Conservation (phyloP, 2,113 vertebrate species). For the Rhabdomys dilectus region DNA sequence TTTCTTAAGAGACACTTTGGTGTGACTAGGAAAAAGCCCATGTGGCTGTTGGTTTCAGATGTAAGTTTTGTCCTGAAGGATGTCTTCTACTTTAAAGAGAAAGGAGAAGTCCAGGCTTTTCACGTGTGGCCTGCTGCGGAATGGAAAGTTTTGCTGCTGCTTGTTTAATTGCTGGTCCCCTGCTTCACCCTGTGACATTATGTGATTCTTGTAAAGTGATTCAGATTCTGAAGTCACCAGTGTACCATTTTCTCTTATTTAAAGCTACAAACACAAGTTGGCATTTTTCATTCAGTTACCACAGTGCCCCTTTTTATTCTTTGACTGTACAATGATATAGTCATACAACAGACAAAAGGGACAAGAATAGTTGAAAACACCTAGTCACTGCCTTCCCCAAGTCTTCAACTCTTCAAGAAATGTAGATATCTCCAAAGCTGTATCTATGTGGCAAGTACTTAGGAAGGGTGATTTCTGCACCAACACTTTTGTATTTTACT, state of each 20-base stretch:
- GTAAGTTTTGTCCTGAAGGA: neutral
- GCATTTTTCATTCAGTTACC: neutral
- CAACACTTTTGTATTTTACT: neutral
- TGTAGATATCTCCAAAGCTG: neutral
- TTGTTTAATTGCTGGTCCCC: neutral
- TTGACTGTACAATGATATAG: neutral
- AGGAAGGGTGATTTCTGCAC: neutral
- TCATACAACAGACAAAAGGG: neutral
- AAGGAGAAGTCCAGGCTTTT: neutral
- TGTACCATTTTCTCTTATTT: too few species aligned
- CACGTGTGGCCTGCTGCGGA: neutral
- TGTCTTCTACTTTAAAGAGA: neutral
- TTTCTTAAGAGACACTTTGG: neutral
- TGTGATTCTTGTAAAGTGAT: neutral
- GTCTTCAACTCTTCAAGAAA: slow-evolving; percentile 20
- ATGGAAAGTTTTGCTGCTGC: neutral
- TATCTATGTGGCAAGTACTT: neutral
- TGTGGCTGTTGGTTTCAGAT: neutral
- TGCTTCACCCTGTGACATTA: neutral
- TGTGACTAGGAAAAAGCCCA: neutral
- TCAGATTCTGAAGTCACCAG: neutral
- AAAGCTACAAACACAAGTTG: neutral
- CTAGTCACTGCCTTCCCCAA: neutral
- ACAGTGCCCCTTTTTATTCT: neutral
- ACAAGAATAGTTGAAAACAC: neutral